These are phyloP conservation scores for Dinocampus coccinellae DNA, from an alignment of 2,888 invertebrate genomes.

Conservation along the genomic window DNA sequence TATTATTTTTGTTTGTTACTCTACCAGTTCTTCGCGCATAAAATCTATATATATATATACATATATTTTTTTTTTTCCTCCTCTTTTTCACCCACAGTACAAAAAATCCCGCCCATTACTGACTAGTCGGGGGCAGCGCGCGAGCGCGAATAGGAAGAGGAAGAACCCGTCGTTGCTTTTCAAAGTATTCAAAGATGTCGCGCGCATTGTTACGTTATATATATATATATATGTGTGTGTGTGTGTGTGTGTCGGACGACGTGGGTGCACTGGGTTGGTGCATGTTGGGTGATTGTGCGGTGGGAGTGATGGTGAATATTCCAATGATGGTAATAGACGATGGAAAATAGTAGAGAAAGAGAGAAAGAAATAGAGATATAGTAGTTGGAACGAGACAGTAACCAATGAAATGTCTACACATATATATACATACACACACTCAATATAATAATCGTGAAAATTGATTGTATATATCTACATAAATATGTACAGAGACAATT, in stretches of 20 bases:
- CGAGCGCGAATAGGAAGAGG: slow-evolving; percentile 27
- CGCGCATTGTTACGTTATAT: slow-evolving; percentile 54
- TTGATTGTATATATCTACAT: slow-evolving; percentile 20
- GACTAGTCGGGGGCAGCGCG: slow-evolving; percentile 41
- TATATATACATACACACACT: no score
- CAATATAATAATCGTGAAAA: no score
- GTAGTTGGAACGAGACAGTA: no score
- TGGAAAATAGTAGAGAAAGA: slow-evolving; percentile 2
- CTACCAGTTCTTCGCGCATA: slow-evolving; percentile 12
- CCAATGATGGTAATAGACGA: slow-evolving; percentile 33
- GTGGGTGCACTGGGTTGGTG: neutral
- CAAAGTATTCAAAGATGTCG: slow-evolving; percentile 55
- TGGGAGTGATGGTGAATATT: slow-evolving; percentile 12
- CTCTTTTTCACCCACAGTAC: slow-evolving; percentile 39
- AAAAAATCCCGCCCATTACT: slow-evolving; percentile 59
- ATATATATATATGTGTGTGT: no score
- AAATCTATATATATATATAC: neutral
- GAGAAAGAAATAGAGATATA: no score
- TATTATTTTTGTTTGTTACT: no score
- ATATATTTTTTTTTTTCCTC: slow-evolving; percentile 8
- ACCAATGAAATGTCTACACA: no score
- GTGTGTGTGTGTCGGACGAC: slow-evolving; percentile 43
- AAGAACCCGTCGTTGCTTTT: slow-evolving; percentile 43
- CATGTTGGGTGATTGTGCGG: neutral
- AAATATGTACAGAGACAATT: neutral